These are phyloP conservation scores for Acanthiza pusilla DNA, from an alignment of 2,797 vertebrate genomes.

Conservation along the genomic window DNA sequence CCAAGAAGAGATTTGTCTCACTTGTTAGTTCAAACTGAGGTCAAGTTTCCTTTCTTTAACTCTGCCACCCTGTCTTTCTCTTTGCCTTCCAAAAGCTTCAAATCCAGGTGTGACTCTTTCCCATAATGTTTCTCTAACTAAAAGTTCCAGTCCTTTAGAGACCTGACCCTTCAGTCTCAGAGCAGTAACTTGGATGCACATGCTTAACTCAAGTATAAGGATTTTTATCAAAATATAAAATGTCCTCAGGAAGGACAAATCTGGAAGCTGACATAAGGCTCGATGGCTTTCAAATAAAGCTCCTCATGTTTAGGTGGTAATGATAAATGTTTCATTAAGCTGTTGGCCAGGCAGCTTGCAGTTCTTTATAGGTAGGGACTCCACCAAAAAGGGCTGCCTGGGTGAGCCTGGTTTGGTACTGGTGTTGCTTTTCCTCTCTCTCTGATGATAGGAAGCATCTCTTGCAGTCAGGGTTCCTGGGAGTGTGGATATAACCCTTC, in stretches of 20 bases:
- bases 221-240: not conserved
- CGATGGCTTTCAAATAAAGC: not conserved
- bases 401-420: not conserved
- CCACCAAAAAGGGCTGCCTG: not conserved
- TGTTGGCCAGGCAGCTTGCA: not conserved
- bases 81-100: not conserved
- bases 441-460: not conserved
- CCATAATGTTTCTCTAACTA: not conserved
- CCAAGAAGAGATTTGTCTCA: not conserved
- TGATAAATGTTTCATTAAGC: not conserved
- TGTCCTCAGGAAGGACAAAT: not conserved
- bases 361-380: not conserved
- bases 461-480: not conserved
- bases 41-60: not conserved
- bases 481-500: not conserved
- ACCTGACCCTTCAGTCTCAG: not conserved
- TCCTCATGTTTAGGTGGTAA: not conserved
- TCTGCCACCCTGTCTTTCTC: not conserved
- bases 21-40: constrained; percentile 10
- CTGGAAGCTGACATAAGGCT: not conserved
- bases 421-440: not conserved
- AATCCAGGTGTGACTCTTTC: not conserved
- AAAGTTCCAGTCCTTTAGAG: not conserved
- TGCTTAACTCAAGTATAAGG: not conserved
- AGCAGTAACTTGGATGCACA: not conserved